Base-by-base conservation (phyloP, 2,797 vertebrate species). In the Enteromius unitaeniatus region DNA sequence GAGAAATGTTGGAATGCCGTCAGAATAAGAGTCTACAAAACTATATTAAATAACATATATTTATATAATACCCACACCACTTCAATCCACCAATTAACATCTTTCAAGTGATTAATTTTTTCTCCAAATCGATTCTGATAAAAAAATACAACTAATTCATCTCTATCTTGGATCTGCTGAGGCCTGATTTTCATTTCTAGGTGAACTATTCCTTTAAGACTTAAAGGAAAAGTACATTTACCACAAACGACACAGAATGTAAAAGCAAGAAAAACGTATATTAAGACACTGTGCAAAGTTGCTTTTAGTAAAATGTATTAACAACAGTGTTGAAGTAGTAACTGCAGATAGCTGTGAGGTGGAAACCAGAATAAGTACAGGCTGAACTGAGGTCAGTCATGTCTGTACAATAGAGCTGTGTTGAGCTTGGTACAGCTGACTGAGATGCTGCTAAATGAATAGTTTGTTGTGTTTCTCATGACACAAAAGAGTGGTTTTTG, bases 341-440 rank as follows among this genome's bases (percentile, higher is more conserved):
- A 26, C 0, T 13, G n/a, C 55, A 11, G 10, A 58, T 60, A 15
- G 15, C 5, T 14, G n/a, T 49, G 23, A n/a, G 62, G 28, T 70
- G 58, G 4, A 60, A 58, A 11, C 1, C n/a, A 34, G 42, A 45
- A 14, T 34, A 3, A 34, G 17, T 31, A 6, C 28, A 28, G 28
- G 21, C n/a, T 2, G n/a, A 31, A 40, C 4, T 49, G 47, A 53
- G 15, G 4, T 55, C 53, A n/a, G 53, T n/a, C 84, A 90, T 92
- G 91, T 87, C 90, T 76, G 73, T 11, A 86, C 82, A 88, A 72
- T 79, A 82, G 80, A 40, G 31, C 70, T 58, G 68, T 85, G 84
- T 86, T 83, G 21, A 76, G 73, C 45, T 72, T 49, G 60, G 74
- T 55, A 51, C 68, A 49, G 72, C 78, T 28, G 76, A 23, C 72